Evolutionary conservation across 2,888 invertebrate genomes (phyloP), one percentile per base, ranked within the genome.

Genomic region (Crocallis elinguaria): DNA sequence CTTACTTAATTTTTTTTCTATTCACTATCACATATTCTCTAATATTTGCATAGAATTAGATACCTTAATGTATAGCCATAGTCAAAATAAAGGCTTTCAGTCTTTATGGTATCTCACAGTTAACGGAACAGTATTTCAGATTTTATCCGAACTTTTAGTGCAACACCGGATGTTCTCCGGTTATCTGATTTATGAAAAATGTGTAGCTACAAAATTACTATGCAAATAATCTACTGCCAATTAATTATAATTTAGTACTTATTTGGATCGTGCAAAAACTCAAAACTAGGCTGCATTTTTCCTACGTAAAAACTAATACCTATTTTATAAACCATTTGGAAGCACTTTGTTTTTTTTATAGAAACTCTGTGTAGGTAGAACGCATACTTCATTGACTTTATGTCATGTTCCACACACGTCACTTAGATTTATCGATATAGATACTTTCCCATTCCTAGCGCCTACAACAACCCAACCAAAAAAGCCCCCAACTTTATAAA

Each of bases 151-250:
- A 27, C 17, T 32, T 14, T 49, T 21, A 32, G 16, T 42, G 57
- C 52, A 61, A 64, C 39, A 57, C 59, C 64, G 64, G 59, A 61
- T 46, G 61, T 46, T 33, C 29, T 14, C 29, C 13, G 42, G 27
- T 49, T 60, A 59, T 57, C 55, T 17, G 57, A 56, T 64, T 50
- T 38, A 51, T 41, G 45, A 45, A 62, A 57, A 57, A 46, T 32
- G 12, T 29, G 13, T 13, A 41, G 38, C 19, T 36, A 37, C 23
- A 17, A 52, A 39, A 21, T 52, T 35, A 29, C n/a, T 39, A 46
- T 48, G 32, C 42, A 33, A 48, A 48, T 37, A 8, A 32, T 19
- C 30, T 32, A 39, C 16, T 33, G 29, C 7, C 21, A 37, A 36
- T 48, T 48, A 37, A 35, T 32, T 42, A 17, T 30, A 42, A 36